phyloP scores from a whole-genome alignment of 2,888 invertebrate species.

The Microchrysa polita region DNA sequence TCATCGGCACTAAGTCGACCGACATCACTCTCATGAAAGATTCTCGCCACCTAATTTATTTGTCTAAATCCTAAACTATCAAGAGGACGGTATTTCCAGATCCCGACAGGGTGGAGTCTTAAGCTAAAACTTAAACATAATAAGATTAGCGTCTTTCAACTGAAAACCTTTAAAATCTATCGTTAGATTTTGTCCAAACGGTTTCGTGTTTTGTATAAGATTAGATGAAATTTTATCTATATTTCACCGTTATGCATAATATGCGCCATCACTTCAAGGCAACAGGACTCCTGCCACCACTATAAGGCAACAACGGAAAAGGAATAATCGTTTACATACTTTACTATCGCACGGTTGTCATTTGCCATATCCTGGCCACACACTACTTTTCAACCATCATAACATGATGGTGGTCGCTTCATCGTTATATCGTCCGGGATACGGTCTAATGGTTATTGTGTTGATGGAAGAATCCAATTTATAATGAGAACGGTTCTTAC shows the following conservation, averaged over 20 bases:
- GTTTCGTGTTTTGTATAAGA: neutral
- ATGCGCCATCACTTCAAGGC: neutral
- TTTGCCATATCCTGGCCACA: neutral
- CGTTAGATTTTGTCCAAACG: constrained; percentile 19
- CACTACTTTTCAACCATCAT: neutral
- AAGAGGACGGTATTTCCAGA: too few relatives aligned
- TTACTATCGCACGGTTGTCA: constrained; percentile 14
- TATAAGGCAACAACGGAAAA: neutral
- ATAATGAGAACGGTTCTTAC: constrained; percentile 35
- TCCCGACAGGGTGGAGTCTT: constrained; percentile 10
- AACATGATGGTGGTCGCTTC: neutral
- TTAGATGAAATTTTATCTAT: constrained; percentile 18
- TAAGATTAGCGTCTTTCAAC: constrained; percentile 29
- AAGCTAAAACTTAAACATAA: constrained; percentile 39
- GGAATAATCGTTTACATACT: constrained; percentile 22
- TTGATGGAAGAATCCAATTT: constrained; percentile 50
- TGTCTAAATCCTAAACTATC: too few relatives aligned
- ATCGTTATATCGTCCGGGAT: neutral
- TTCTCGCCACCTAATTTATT: too few relatives aligned
- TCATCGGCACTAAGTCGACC: too few relatives aligned
- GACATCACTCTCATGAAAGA: too few relatives aligned
- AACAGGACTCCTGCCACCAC: neutral
- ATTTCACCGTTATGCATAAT: constrained; percentile 9
- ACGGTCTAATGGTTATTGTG: constrained; percentile 48
- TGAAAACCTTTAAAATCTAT: constrained; percentile 26